Conservation (phyloP, 1,140 invertebrate species). For the Tribolium madens region DNA sequence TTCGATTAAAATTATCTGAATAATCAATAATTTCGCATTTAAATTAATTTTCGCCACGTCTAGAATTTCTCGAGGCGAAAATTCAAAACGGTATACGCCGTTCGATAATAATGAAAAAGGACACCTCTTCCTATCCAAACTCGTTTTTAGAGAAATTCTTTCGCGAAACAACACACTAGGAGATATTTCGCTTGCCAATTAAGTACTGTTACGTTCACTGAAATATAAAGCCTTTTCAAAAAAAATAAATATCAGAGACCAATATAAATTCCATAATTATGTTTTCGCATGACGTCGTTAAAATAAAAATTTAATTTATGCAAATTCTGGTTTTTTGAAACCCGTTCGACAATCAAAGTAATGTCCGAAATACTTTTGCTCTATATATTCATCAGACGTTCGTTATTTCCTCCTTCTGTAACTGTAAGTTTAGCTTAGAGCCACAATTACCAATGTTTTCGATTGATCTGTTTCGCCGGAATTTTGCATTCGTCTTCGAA, state of each 20-base stretch:
- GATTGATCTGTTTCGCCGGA: slow-evolving; percentile 5
- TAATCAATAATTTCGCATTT: neutral
- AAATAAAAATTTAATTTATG: slow-evolving; percentile 39
- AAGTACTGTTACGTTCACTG: slow-evolving; percentile 19
- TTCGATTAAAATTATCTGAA: neutral
- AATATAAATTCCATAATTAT: slow-evolving; percentile 37
- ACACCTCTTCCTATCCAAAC: neutral
- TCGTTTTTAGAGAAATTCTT: slow-evolving; percentile 12
- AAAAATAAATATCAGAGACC: slow-evolving; percentile 29
- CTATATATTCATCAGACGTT: slow-evolving; percentile 9
- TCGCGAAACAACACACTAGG: neutral
- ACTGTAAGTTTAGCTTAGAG: slow-evolving; percentile 23
- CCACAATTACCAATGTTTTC: slow-evolving; percentile 21
- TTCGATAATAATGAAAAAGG: neutral
- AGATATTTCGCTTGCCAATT: slow-evolving; percentile 16
- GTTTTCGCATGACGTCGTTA: slow-evolving; percentile 37
- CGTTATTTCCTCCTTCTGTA: neutral
- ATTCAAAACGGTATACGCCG: neutral
- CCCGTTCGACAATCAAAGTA: slow-evolving; percentile 30
- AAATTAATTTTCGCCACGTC: neutral
- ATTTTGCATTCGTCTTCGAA: neutral
- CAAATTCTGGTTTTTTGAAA: slow-evolving; percentile 30
- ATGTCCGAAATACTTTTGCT: slow-evolving; percentile 23
- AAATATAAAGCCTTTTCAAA: neutral
- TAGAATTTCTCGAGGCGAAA: neutral